Base-by-base conservation (phyloP, 2,797 vertebrate species). In the Bradypodion pumilum region DNA sequence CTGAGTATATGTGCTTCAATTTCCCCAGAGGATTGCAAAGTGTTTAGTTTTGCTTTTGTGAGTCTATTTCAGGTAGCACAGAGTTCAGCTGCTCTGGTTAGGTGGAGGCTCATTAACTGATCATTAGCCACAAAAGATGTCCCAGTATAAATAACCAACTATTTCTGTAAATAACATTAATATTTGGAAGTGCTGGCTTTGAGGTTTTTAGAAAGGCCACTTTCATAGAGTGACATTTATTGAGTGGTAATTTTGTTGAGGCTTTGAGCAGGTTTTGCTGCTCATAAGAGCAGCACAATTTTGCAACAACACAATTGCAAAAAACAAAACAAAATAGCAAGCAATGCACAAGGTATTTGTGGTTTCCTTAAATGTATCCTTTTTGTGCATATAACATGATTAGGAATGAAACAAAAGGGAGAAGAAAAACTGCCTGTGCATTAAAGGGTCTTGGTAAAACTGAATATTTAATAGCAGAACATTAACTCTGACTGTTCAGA, bases 381-480 rank as follows among this genome's bases (percentile, higher is more conserved):
- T 65, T 27, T 76, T 89, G 83, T 78, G 88, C 25, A 62, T 85
- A 83, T 68, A 7, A 86, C 66, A 78, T 68, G 40, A 80, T 86
- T 87, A 76, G 37, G 80, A 59, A 84, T 79, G 87, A 85, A 79
- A 88, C 68, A 73, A 73, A 70, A 32, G 62, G 8, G 82, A 60
- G 40, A 69, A 82, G 74, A 27, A 76, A 85, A 89, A 90, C 81
- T 63, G 15, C 27, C 74, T 82, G 27, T 86, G 84, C 80, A 69
- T 81, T 80, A 85, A 80, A 76, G 86, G 40, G 13, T 75, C 82
- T 90, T 82, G 89, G 88, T 80, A 87, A 90, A 90, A 74, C 29
- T 46, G 52, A 87, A 77, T n/a, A 88, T 73, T 63, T 89, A 69
- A 85, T 19, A 90, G 44, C 82, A 73, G 69, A 89, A 86, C 59